Percentiles rank a stretch among this genome's conserved stretches.
Evolutionary conservation across 2,113 vertebrate species (phyloP).

Genomic region (Seriola dumerili): DNA sequence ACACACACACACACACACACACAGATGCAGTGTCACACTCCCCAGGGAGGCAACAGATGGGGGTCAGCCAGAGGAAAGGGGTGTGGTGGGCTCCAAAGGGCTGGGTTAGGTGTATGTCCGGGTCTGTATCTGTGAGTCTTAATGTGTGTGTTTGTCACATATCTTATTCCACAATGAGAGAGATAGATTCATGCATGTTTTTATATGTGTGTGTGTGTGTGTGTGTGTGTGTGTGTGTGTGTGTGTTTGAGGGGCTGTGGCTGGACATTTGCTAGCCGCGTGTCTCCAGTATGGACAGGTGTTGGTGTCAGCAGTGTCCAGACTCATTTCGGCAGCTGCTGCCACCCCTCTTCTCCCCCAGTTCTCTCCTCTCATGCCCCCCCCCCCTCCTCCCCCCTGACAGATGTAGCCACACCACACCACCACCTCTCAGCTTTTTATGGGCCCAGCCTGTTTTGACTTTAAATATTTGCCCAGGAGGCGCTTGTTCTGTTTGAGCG

Average conservation of each 20-base stretch:
- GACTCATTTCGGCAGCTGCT: constrained; percentile 85
- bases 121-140: constrained; percentile 8
- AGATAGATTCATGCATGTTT: not conserved
- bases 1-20: constrained; percentile 61
- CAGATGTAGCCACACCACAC: constrained; percentile 84
- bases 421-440: constrained; percentile 83
- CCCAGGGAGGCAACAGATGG: constrained; percentile 80
- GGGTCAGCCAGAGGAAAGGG: constrained; percentile 79
- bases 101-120: constrained; percentile 71
- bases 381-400: constrained; percentile 59
- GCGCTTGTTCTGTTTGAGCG: constrained; percentile 69
- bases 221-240: constrained; percentile 41
- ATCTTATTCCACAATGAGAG: constrained; percentile 28
- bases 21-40: too few relatives aligned
- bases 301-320: constrained; percentile 85
- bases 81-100: constrained; percentile 65
- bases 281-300: constrained; percentile 86
- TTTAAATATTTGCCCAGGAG: constrained; percentile 89
- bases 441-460: constrained; percentile 85
- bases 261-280: constrained; percentile 83
- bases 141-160: constrained; percentile 27
- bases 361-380: constrained; percentile 52
- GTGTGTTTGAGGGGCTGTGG: constrained; percentile 55
- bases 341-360: constrained; percentile 56
- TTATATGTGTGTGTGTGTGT: constrained; percentile 34